Base-by-base conservation (phyloP, 2,113 vertebrate species). In the Elanus axillaris region DNA sequence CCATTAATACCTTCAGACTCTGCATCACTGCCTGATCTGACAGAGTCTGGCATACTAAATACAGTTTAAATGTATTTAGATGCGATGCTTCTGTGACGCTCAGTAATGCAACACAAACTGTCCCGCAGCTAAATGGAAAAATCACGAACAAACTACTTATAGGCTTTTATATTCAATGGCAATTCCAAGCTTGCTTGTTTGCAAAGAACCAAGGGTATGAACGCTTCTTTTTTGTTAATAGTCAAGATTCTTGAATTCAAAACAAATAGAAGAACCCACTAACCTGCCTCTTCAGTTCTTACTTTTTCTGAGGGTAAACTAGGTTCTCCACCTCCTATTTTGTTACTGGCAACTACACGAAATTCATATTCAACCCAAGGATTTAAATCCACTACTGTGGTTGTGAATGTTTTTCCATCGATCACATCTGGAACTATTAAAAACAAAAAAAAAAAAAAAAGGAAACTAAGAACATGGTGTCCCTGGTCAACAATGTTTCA, bases 341-440 rank as follows among this genome's bases (percentile, higher is more conserved):
- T 97, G 94, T 99, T 99, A 96, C 97, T 99, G 95, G 99, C 99
- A 80, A 99, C 99, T 76, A 99, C 98, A 86, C 99, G 99, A 88
- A 99, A 99, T 98, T 99, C 99, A n/a, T 99, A 99, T 97, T 99
- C 99, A 96, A 99, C 99, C 99, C 99, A 99, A 43, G 99, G 99
- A 45, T 99, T 99, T 97, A 99, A 97, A 88, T 99, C 99, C 66
- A 99, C 99, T n/a, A 99, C 99, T 1, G 99, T 99, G 48, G 99
- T 98, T 6, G 99, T 99, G 96, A 98, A 98, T n/a, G 98, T 98
- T 94, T 98, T 99, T 15, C 99, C 99, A 45, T 98, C 98, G 13
- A 99, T 98, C 93, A 98, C 92, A 38, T 99, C 99, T 0, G 99
- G 99, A 96, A 99, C 99, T 99, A 67, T 23, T 62, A 80, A 21